Conservation (phyloP, 2,888 invertebrate species). For the Homarus gammarus region DNA sequence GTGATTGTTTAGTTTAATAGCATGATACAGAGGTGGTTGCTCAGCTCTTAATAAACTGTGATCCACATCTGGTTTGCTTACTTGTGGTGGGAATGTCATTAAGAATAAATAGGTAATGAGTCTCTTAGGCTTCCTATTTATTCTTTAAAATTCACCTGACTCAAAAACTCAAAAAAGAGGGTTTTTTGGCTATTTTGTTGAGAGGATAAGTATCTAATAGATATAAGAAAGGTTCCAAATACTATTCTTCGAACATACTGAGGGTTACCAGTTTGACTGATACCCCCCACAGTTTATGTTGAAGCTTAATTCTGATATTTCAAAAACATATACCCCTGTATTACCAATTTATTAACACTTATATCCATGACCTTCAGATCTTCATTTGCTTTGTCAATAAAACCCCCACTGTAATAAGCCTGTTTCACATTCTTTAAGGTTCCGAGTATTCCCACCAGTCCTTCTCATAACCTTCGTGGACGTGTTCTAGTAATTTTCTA, state of each 20-base stretch:
- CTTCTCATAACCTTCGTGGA: constrained; percentile 98
- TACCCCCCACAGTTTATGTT: background rate
- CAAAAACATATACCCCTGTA: background rate
- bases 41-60: background rate
- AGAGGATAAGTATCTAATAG: background rate
- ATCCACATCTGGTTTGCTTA: background rate
- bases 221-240: background rate
- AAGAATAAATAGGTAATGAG: background rate
- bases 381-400: background rate
- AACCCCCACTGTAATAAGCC: background rate
- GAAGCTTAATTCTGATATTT: background rate
- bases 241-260: background rate
- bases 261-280: background rate
- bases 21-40: background rate
- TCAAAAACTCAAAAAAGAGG: background rate
- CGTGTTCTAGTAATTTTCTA: constrained; percentile 96
- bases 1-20: background rate
- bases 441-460: constrained; percentile 98
- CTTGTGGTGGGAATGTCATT: background rate
- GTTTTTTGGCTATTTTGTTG: background rate
- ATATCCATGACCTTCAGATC: background rate
- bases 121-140: background rate
- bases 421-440: constrained; percentile 77
- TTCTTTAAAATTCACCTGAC: background rate
- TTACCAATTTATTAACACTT: background rate